These are phyloP conservation scores for Micromys minutus DNA, from an alignment of 2,113 vertebrate genomes.

Conservation along the genomic window DNA sequence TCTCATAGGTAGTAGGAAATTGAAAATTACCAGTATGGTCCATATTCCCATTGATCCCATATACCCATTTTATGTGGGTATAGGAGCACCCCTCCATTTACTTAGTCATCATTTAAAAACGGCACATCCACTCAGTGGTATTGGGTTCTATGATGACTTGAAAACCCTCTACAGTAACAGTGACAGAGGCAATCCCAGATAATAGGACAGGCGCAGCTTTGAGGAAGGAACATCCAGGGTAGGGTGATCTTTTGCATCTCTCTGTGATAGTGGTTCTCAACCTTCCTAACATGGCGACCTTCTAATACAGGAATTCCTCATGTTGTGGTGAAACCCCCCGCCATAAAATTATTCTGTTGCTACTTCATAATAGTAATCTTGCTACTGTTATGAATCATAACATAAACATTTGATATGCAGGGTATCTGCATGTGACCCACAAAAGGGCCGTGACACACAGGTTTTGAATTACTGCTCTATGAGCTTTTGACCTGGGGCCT, in stretches of 20 bases:
- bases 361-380: background rate
- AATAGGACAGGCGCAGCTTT: background rate
- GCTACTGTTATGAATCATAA: background rate
- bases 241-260: background rate
- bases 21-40: background rate
- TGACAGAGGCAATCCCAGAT: background rate
- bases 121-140: background rate
- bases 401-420: too few relatives aligned
- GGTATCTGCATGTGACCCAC: background rate
- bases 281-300: background rate
- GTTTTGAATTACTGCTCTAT: background rate
- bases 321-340: background rate
- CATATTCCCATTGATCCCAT: background rate
- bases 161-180: background rate
- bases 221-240: background rate
- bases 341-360: background rate
- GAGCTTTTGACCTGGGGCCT: background rate
- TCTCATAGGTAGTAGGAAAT: background rate
- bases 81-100: background rate
- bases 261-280: background rate
- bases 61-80: accelerated
- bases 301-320: background rate
- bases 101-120: background rate
- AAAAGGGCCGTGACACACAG: background rate
- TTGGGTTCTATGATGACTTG: background rate